A percentile compares a stretch with the other conserved stretches of the same genome.
Conservation (phyloP, 2,113 vertebrate genomes). For the Heliornis fulica region DNA sequence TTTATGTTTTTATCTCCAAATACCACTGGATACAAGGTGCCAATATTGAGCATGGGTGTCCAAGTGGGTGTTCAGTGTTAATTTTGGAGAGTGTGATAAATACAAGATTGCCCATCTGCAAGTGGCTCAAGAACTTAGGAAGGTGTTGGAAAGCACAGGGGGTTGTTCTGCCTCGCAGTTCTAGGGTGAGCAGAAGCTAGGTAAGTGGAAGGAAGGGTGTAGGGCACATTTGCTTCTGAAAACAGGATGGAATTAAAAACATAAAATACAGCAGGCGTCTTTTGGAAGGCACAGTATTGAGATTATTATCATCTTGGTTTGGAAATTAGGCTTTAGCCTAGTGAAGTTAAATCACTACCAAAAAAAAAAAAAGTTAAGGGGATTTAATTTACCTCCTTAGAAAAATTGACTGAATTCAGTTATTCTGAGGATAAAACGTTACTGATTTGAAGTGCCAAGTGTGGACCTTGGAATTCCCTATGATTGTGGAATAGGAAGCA, state of each 20-base stretch:
- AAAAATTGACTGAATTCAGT: background rate
- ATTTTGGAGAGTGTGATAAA: conserved; percentile 55
- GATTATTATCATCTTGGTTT: background rate
- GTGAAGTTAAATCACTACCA: background rate
- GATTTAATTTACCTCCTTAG: background rate
- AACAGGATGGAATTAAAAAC: background rate
- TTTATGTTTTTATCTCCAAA: conserved; percentile 57
- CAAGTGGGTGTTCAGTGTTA: conserved; percentile 23
- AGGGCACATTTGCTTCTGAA: background rate
- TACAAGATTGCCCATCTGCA: background rate
- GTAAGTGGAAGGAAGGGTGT: background rate
- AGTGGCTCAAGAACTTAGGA: background rate
- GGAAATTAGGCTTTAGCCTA: background rate
- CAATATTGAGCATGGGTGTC: background rate
- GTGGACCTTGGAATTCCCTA: too few relatives aligned
- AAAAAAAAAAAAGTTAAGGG: background rate
- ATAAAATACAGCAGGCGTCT: background rate
- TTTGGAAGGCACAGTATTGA: background rate
- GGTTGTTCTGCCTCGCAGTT: background rate
- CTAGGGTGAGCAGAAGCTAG: background rate
- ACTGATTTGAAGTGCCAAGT: background rate
- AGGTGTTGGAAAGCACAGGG: background rate
- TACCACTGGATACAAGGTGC: background rate
- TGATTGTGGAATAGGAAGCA: background rate
- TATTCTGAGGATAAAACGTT: background rate